These are phyloP conservation scores for Tillus elongatus DNA, from an alignment of 2,888 invertebrate species.

Conservation along the genomic window DNA sequence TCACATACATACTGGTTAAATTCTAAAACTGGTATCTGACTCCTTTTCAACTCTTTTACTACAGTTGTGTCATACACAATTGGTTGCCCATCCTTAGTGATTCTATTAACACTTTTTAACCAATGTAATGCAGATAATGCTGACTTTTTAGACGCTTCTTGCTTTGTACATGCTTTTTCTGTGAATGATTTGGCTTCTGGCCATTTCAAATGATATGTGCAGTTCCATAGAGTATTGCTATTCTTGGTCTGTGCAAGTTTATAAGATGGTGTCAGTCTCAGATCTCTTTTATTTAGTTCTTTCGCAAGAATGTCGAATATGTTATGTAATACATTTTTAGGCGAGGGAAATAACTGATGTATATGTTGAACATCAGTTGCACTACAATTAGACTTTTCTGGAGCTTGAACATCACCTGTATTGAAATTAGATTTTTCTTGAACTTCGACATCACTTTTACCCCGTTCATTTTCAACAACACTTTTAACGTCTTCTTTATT, in stretches of 20 bases:
- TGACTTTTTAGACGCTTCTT: constrained; percentile 47
- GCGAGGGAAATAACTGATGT: constrained; percentile 42
- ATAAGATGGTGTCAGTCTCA: constrained; percentile 39
- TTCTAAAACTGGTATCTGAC: constrained; percentile 27
- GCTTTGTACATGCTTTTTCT: constrained; percentile 46
- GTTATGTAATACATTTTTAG: constrained; percentile 46
- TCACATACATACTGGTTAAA: constrained; percentile 31
- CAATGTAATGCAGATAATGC: constrained; percentile 48
- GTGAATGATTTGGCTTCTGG: constrained; percentile 49
- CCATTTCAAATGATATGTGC: constrained; percentile 49
- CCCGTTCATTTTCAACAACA: too few relatives aligned
- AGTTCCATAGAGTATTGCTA: constrained; percentile 42
- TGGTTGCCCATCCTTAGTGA: constrained; percentile 45
- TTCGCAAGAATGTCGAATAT: constrained; percentile 40
- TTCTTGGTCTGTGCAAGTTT: constrained; percentile 31
- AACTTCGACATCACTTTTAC: too few relatives aligned
- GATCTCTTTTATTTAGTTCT: constrained; percentile 35
- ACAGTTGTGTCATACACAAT: constrained; percentile 42
- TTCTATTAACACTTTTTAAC: constrained; percentile 43
- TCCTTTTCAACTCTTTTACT: constrained; percentile 35
- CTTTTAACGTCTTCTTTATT: constrained; percentile 4
- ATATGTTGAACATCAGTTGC: too few relatives aligned
- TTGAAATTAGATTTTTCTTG: too few relatives aligned
- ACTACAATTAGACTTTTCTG: too few relatives aligned
- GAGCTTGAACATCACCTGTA: too few relatives aligned